Evolutionary conservation across 2,797 vertebrate species (phyloP).

Genomic region (Setipinna tenuifilis): DNA sequence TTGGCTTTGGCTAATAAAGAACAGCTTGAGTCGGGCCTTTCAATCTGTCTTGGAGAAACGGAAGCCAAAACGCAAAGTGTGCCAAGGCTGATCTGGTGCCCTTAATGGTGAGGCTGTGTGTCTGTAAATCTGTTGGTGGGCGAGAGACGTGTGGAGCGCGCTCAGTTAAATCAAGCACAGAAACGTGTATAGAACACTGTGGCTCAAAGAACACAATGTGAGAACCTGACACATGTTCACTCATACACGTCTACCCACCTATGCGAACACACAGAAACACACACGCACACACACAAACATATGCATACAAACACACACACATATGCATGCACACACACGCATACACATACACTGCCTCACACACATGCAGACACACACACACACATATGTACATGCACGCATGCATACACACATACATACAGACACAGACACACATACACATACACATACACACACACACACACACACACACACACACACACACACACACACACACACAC

Average conservation of each 20-base stretch:
- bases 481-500: conserved; percentile 59
- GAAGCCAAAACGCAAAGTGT: conserved; percentile 62
- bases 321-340: background rate
- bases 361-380: background rate
- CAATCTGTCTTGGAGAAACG: conserved; percentile 66
- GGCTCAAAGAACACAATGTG: conserved; percentile 66
- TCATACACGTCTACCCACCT: conserved; percentile 6
- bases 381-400: background rate
- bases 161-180: conserved; percentile 65
- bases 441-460: conserved; percentile 34
- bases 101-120: conserved; percentile 56
- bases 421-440: background rate
- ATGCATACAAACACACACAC: background rate
- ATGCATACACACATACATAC: background rate
- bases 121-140: conserved; percentile 68
- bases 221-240: conserved; percentile 38
- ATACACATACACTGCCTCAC: background rate
- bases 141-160: conserved; percentile 61
- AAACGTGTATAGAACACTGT: conserved; percentile 57
- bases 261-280: background rate
- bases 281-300: background rate
- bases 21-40: conserved; percentile 62
- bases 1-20: conserved; percentile 63
- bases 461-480: background rate
- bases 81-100: conserved; percentile 59